Base-by-base conservation (phyloP, 2,888 invertebrate species). In the Branchinecta sandiegonensis region DNA sequence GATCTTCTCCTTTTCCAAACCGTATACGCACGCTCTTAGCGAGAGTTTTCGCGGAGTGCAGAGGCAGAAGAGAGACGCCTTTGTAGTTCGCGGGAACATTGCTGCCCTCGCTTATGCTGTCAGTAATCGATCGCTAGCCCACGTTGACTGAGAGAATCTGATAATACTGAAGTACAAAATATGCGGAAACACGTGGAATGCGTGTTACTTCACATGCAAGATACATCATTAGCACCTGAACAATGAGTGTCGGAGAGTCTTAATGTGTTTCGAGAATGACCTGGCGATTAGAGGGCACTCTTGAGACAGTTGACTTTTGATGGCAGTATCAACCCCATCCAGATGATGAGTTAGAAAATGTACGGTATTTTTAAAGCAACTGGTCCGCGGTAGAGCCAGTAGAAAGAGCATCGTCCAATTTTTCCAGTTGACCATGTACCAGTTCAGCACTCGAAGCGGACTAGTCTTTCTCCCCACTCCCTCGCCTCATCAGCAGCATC, bases 101-200 rank as follows among this genome's bases (percentile, higher is more conserved):
- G 9, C 23, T 56, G 63, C 10, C 23, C 10, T 10, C 63, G 23
- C 63, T 23, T 17, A 17, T 56, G 63, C 11, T 17, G 8, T 8
- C 10, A n/a, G n/a, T 17, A 56, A 56, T 56, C 63, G 63, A 56
- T 56, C n/a, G 23, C 37, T 17, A 56, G 63, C 10, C 63, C n/a
- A 56, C 63, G 63, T 56, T n/a, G 63, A 11, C 63, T 10, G 10
- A 23, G 63, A 23, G 23, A 56, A 17, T 23, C 23, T n/a, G 23
- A 17, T 17, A 56, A 23, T 56, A 56, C 63, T 56, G 23, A 56
- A 56, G 63, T 56, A 56, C 63, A 56, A 56, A 56, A 56, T 56
- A 56, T 56, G 63, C 63, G 63, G 63, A 56, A 56, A 56, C 63
- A 56, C 63, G 63, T 56, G 63, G 63, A 56, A 56, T 56, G 63